phyloP scores from a whole-genome alignment of 1,140 invertebrate species.

The Drosophila rufa region DNA sequence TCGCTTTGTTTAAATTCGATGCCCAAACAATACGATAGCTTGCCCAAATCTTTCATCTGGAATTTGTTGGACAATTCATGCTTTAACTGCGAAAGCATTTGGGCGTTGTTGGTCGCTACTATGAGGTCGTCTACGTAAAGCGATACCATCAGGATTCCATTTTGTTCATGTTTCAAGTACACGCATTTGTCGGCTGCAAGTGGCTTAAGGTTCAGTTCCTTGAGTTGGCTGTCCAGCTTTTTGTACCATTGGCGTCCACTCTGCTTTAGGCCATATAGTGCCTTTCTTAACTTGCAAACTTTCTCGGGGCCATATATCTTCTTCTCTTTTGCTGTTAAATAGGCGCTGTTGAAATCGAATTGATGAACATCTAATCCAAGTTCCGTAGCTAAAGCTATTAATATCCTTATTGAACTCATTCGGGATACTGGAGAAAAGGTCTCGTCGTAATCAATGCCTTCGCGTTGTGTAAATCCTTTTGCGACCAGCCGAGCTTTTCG shows the following conservation, averaged over 20 bases:
- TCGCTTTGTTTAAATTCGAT: conserved; percentile 3
- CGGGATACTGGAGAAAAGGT: conserved; percentile 6
- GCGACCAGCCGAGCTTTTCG: too few species aligned
- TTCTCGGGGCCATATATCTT: too few species aligned
- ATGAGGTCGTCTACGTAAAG: conserved; percentile 1
- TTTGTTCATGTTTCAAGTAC: not conserved
- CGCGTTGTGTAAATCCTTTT: conserved; percentile 5
- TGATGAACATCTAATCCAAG: conserved; percentile 3
- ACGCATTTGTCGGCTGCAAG: not conserved
- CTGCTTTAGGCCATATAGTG: too few species aligned
- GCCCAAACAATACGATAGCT: not conserved
- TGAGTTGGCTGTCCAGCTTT: not conserved
- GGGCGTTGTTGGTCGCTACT: not conserved
- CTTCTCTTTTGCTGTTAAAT: not conserved
- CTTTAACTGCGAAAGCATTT: not conserved
- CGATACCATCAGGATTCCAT: conserved; percentile 1
- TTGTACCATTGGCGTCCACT: conserved; percentile 1
- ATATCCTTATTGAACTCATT: conserved; percentile 2
- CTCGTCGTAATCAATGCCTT: conserved; percentile 6
- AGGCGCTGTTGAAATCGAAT: conserved; percentile 1
- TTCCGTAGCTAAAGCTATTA: conserved; percentile 7
- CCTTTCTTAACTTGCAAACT: too few species aligned
- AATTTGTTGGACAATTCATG: not conserved
- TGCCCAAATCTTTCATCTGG: not conserved
- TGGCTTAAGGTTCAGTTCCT: conserved; percentile 9